phyloP scores from a whole-genome alignment of 2,797 vertebrate genomes.

The Xenentodon cancila region DNA sequence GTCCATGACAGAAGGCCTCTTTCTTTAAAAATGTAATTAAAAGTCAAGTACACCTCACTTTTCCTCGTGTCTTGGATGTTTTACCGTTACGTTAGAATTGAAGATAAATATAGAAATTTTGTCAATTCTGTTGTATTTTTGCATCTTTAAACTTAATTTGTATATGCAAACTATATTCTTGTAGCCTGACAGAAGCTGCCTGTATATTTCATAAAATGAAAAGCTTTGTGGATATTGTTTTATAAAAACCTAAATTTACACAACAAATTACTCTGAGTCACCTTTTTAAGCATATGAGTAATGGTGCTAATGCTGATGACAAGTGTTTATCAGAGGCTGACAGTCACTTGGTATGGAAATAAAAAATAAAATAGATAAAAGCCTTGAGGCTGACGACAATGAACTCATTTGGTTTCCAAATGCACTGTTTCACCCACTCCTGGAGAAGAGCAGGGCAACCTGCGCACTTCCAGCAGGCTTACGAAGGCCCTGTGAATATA shows the following conservation, averaged over 20 bases:
- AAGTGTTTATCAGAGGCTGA: slow-evolving; percentile 79
- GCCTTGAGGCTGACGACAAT: slow-evolving; percentile 69
- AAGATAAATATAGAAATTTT: too few species aligned
- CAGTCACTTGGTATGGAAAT: slow-evolving; percentile 71
- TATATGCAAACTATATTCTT: not conserved
- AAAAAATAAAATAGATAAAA: slow-evolving; percentile 76
- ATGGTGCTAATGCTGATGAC: slow-evolving; percentile 70
- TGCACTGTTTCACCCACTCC: slow-evolving; percentile 71
- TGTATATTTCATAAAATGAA: not conserved
- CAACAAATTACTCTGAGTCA: slow-evolving; percentile 51
- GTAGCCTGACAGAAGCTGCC: not conserved
- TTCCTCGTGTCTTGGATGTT: too few species aligned
- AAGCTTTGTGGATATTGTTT: not conserved
- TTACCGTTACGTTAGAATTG: too few species aligned
- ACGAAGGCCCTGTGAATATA: slow-evolving; percentile 80
- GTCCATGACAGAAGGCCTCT: too few species aligned
- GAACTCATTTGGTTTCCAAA: slow-evolving; percentile 85
- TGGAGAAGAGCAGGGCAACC: slow-evolving; percentile 58
- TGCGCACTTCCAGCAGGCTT: slow-evolving; percentile 68
- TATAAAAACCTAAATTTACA: slow-evolving; percentile 4
- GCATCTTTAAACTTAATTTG: too few species aligned
- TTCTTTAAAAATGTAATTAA: too few species aligned
- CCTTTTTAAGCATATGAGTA: slow-evolving; percentile 75
- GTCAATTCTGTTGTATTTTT: too few species aligned
- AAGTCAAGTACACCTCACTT: too few species aligned